Conservation (phyloP, 2,797 vertebrate genomes). For the Spinus olivaceus region DNA sequence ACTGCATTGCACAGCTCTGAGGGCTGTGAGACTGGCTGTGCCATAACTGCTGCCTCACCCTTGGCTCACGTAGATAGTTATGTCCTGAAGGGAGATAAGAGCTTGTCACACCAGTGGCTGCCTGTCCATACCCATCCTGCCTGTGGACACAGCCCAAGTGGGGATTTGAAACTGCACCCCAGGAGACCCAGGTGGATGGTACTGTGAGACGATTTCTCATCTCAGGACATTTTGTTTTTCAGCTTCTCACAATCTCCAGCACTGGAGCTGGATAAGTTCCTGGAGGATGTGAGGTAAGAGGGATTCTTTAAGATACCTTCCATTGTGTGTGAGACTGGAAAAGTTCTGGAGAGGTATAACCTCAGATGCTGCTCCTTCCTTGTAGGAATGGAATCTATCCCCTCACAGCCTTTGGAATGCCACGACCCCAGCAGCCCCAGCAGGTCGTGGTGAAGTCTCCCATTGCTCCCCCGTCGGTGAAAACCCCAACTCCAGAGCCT, state of each 20-base stretch:
- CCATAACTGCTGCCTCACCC: background rate
- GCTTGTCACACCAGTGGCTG: background rate
- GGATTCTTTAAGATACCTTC: background rate
- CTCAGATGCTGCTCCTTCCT: background rate
- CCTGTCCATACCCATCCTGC: background rate
- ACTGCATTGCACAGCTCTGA: background rate
- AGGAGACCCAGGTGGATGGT: background rate
- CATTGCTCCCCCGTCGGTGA: constrained; percentile 92
- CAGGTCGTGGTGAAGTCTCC: constrained; percentile 94
- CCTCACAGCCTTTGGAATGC: constrained; percentile 93
- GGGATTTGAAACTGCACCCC: background rate
- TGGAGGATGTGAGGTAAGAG: constrained; percentile 94
- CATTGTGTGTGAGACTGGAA: background rate
- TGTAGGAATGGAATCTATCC: constrained; percentile 96
- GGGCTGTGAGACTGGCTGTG: background rate
- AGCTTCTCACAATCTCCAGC: constrained; percentile 97
- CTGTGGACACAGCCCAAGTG: background rate
- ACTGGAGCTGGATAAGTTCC: constrained; percentile 95
- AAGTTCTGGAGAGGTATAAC: background rate
- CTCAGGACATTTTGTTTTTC: background rate
- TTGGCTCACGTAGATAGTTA: accelerated
- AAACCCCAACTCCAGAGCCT: constrained; percentile 94
- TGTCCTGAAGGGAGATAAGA: background rate
- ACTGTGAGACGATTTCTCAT: background rate
- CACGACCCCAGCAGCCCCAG: constrained; percentile 92